phyloP scores from a whole-genome alignment of 2,797 vertebrate species.

The Cyclopterus lumpus region DNA sequence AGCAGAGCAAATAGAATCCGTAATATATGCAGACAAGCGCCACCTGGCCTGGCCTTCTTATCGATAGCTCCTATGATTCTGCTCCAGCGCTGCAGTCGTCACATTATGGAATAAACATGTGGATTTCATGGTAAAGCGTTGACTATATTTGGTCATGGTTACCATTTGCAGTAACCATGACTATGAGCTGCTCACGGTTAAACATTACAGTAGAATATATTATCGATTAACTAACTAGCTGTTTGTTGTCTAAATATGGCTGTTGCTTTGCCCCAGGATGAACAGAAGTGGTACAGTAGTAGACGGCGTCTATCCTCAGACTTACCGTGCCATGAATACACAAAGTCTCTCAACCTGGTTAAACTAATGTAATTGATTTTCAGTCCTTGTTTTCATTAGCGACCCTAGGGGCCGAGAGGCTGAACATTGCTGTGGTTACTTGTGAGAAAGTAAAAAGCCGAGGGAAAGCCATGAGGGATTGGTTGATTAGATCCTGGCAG shows the following conservation, averaged over 20 bases:
- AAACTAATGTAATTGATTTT: conserved; percentile 70
- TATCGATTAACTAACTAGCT: conserved; percentile 45
- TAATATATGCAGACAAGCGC: conserved; percentile 21
- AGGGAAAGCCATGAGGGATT: conserved; percentile 46
- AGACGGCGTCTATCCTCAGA: conserved; percentile 17
- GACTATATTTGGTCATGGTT: background rate
- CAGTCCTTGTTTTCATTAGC: conserved; percentile 58
- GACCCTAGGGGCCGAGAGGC: conserved; percentile 29
- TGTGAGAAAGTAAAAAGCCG: conserved; percentile 56
- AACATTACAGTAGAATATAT: conserved; percentile 57
- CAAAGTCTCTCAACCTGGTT: conserved; percentile 37
- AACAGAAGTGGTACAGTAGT: background rate
- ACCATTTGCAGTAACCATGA: conserved; percentile 5
- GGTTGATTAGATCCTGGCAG: conserved; percentile 59
- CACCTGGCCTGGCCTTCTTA: conserved; percentile 26
- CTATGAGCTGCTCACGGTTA: conserved; percentile 36
- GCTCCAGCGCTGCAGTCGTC: background rate
- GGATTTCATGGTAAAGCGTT: background rate
- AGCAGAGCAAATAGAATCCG: conserved; percentile 53
- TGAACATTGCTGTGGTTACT: conserved; percentile 62
- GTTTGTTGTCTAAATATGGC: conserved; percentile 31
- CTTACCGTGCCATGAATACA: conserved; percentile 27
- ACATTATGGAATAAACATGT: background rate
- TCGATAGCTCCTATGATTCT: conserved; percentile 22
- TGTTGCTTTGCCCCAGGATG: conserved; percentile 10